phyloP scores from a whole-genome alignment of 2,797 vertebrate species.

The Ataeniobius toweri region DNA sequence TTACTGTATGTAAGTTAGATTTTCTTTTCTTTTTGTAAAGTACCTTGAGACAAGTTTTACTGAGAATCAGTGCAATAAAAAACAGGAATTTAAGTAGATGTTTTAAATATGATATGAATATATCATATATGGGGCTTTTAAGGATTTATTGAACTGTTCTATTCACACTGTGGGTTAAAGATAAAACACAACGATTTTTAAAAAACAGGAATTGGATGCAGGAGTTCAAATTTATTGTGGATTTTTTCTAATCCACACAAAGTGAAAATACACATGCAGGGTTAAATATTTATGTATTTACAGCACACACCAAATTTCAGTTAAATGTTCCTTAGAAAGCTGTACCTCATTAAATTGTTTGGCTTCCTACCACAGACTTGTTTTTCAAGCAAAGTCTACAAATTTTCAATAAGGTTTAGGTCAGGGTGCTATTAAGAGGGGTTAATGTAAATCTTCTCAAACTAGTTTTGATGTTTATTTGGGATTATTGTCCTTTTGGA shows the following conservation, averaged over 20 bases:
- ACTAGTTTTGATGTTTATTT: not conserved
- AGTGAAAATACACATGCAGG: not conserved
- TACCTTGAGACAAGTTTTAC: not conserved
- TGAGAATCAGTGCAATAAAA: not conserved
- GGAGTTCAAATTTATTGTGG: not conserved
- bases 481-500: not conserved
- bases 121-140: not conserved
- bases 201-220: not conserved
- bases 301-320: not conserved
- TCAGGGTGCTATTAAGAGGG: not conserved
- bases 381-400: not conserved
- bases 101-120: not conserved
- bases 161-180: not conserved
- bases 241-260: not conserved
- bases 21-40: not conserved
- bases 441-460: not conserved
- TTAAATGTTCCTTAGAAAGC: not conserved
- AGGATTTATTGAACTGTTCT: not conserved
- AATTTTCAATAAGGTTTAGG: not conserved
- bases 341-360: not conserved
- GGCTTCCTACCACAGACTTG: not conserved
- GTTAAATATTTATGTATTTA: not conserved
- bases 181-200: not conserved
- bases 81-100: not conserved
- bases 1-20: not conserved